Evolutionary conservation across 2,888 invertebrate genomes (phyloP), one percentile per base, ranked within the genome.

Genomic region (Xanthia icteritia): DNA sequence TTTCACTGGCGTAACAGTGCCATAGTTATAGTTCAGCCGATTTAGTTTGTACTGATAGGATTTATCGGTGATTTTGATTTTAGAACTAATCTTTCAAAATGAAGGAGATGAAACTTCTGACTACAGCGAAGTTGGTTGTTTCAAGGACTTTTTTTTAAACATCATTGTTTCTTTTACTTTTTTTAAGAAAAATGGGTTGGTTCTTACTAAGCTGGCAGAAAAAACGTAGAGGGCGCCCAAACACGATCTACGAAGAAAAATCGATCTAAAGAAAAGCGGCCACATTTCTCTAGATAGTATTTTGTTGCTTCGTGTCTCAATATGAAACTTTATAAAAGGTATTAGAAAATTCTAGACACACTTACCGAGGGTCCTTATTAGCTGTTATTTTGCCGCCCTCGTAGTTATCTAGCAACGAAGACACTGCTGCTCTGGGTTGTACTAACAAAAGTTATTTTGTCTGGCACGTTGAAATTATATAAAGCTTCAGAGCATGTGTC

Each of bases 1-100:
- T 96, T 96, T 96, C 96, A 96, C 96, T 95, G 90, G 91, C 92
- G 92, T 91, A 93, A 93, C 90, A 89, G 93, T 89, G 92, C 93
- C 93, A 85, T 88, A 94, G 89, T 93, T 92, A 94, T 94, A 94
- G 94, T 91, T 88, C 82, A 87, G 86, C 68, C 83, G 86, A 88
- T 88, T 91, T 82, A 87, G 74, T 64, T 56, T 60, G 66, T 86
- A 86, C 74, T 67, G 63, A 77, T 83, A 74, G 2, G 20, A 39
- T 82, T 85, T 73, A 82, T 71, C 27, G 11, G 1, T 17, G 8
- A 48, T 71, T 68, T 71, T 3, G 17, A 70, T 56, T 67, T 63
- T 3, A 4, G 11, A 13, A 15, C 5, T 56, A 20, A n/a, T 58
- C 0, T 58, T 6, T n/a, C 45, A 20, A 20, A 66, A 66, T 45